Base-by-base conservation (phyloP, 2,888 invertebrate genomes). In the Camptogramma bilineatum region DNA sequence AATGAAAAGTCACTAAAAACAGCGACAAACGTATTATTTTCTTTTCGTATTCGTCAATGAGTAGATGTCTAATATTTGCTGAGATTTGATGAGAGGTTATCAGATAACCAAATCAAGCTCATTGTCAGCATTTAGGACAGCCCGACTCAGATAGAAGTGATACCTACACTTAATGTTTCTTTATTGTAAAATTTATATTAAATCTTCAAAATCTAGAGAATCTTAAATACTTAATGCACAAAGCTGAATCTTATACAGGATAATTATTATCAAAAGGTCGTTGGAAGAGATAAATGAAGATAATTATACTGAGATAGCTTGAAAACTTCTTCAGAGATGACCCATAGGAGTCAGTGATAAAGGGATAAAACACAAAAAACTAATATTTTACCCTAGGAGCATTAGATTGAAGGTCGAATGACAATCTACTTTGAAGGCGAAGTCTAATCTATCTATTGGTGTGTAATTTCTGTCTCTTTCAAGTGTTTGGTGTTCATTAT, bases 21-120 rank as follows among this genome's bases (percentile, higher is more conserved):
- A 4, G 5, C 4, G 28, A n/a, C n/a, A n/a, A n/a, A n/a, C n/a
- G n/a, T n/a, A n/a, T n/a, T n/a, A n/a, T n/a, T n/a, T n/a, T n/a
- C n/a, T n/a, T n/a, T n/a, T n/a, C n/a, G n/a, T n/a, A n/a, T n/a
- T n/a, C n/a, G n/a, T n/a, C n/a, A n/a, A n/a, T n/a, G n/a, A n/a
- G n/a, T n/a, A n/a, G n/a, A n/a, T n/a, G n/a, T n/a, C n/a, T 28
- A 24, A 71, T 64, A 64, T 71, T 62, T 70, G 58, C 34, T 47
- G 59, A 64, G 63, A 68, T 70, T 70, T 68, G 53, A 39, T 34
- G 68, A 62, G 48, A 65, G 68, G 68, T 64, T 58, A 68, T 44
- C 54, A 61, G 68, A 73, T 74, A 74, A 72, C 66, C 55, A 56
- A 60, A 67, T 74, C 66, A 62, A 58, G 56, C 16, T 50, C 57